Conservation (phyloP, 2,888 invertebrate species). For the Himalopsyche tibetana region DNA sequence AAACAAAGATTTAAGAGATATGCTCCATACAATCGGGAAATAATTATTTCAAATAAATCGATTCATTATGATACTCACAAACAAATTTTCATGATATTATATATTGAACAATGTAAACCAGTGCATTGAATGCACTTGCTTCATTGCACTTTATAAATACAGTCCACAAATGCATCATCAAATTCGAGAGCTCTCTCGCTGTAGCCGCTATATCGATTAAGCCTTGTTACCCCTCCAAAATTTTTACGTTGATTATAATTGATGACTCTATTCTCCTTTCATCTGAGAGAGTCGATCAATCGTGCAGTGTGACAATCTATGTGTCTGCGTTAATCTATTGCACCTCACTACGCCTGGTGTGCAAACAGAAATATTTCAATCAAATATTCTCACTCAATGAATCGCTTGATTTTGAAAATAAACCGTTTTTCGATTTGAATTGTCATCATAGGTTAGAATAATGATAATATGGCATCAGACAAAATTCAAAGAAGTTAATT, state of each 20-base stretch:
- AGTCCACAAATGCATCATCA: conserved; percentile 20
- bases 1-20: no score
- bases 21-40: no score
- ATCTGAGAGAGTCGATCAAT: conserved; percentile 59
- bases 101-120: no score
- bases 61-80: no score
- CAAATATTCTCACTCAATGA: not conserved
- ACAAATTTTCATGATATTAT: no score
- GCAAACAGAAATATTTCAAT: conserved; percentile 27
- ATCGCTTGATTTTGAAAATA: conserved; percentile 44
- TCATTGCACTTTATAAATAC: not conserved
- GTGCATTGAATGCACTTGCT: conserved; percentile 2
- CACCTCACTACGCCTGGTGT: not conserved
- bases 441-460: not conserved
- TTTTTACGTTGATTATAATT: conserved; percentile 56
- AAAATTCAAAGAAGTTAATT: no score
- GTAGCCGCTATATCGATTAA: conserved; percentile 19
- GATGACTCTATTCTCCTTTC: conserved; percentile 58
- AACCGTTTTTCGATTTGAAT: conserved; percentile 42
- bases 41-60: no score
- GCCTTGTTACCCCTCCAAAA: not conserved
- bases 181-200: not conserved
- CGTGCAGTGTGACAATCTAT: conserved; percentile 57
- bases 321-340: conserved; percentile 51
- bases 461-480: not conserved